Evolutionary conservation across 2,797 vertebrate species (phyloP).

Genomic region (Labeo calbasu): DNA sequence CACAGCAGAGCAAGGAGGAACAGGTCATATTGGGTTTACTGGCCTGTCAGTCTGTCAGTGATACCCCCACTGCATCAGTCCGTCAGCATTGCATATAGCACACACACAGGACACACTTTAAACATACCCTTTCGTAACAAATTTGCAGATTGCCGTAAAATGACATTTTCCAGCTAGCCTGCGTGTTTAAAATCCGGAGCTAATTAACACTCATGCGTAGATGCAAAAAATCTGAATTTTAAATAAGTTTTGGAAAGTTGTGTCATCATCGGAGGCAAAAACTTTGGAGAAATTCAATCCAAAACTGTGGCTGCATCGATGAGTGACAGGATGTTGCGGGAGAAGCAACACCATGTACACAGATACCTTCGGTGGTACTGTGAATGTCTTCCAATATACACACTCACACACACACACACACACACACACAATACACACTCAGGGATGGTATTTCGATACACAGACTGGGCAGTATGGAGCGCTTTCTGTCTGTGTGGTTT

Average conservation of each 20-base stretch:
- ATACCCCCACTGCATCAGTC: slow-evolving; percentile 82
- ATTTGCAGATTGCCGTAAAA: slow-evolving; percentile 4
- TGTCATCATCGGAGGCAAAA: slow-evolving; percentile 1
- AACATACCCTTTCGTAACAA: slow-evolving; percentile 21
- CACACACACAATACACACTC: slow-evolving; percentile 51
- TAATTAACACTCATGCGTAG: not conserved
- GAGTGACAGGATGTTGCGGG: slow-evolving; percentile 63
- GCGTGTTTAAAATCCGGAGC: not conserved
- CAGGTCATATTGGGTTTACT: slow-evolving; percentile 77
- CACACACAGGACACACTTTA: slow-evolving; percentile 18
- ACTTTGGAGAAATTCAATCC: slow-evolving; percentile 45
- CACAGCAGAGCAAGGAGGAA: slow-evolving; percentile 66
- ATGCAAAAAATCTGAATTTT: not conserved
- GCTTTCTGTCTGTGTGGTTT: slow-evolving; percentile 70
- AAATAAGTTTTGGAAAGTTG: not conserved
- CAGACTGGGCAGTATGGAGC: slow-evolving; percentile 54
- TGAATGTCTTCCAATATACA: slow-evolving; percentile 64
- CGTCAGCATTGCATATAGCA: slow-evolving; percentile 63
- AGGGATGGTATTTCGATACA: slow-evolving; percentile 64
- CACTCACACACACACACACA: slow-evolving; percentile 50
- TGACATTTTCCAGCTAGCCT: not conserved
- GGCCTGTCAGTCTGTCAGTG: slow-evolving; percentile 79
- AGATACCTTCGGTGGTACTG: slow-evolving; percentile 63
- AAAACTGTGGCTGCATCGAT: slow-evolving; percentile 52
- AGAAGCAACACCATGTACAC: slow-evolving; percentile 61